Evolutionary conservation across 2,888 invertebrate species (phyloP).

Genomic region (Aleiodes leptofemur): DNA sequence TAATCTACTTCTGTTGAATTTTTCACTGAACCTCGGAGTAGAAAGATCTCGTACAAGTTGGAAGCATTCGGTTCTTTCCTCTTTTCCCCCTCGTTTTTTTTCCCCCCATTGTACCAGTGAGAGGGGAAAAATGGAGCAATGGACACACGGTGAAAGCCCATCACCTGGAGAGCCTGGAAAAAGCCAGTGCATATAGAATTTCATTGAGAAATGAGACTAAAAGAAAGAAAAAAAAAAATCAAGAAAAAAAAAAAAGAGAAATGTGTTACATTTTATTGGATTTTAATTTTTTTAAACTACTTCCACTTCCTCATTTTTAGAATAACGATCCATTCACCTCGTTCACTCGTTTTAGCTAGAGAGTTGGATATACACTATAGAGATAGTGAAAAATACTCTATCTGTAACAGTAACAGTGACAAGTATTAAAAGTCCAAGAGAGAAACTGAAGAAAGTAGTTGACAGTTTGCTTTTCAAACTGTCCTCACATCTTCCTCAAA

Average conservation of each 20-base stretch:
- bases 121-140: constrained; percentile 46
- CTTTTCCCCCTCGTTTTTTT: background rate
- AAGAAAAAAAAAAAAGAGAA: constrained; percentile 14
- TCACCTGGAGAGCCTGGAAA: constrained; percentile 28
- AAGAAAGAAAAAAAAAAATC: constrained; percentile 4
- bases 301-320: background rate
- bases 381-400: background rate
- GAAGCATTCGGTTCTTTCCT: constrained; percentile 15
- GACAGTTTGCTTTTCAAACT: constrained; percentile 1
- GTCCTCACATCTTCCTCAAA: background rate
- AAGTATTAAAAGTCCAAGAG: constrained; percentile 7
- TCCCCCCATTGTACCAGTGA: constrained; percentile 7
- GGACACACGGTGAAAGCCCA: constrained; percentile 45
- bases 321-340: constrained; percentile 35
- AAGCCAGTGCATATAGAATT: constrained; percentile 15
- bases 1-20: constrained; percentile 24
- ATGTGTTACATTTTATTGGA: background rate
- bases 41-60: background rate
- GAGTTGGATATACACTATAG: background rate
- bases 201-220: background rate
- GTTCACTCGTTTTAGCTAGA: constrained; percentile 17
- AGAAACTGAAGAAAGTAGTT: constrained; percentile 23
- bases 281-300: background rate
- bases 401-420: constrained; percentile 4
- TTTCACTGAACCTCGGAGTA: background rate